phyloP scores from a whole-genome alignment of 2,113 vertebrate species.

The Heteronetta atricapilla region DNA sequence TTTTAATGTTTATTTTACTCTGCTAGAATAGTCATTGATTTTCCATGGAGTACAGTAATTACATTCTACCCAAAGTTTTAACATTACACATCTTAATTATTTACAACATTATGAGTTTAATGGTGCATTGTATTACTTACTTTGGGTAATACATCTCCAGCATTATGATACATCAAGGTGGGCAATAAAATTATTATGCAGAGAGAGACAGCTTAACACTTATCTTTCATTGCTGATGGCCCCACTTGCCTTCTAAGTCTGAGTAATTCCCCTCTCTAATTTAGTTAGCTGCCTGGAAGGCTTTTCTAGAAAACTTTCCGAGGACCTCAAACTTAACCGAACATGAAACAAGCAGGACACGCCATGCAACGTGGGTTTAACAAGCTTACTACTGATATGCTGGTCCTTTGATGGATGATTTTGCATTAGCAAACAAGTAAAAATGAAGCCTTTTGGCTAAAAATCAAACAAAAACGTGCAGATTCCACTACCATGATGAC shows the following conservation, averaged over 20 bases:
- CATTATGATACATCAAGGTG: constrained; percentile 26
- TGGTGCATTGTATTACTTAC: constrained; percentile 14
- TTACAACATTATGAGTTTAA: constrained; percentile 44
- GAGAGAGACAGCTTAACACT: constrained; percentile 25
- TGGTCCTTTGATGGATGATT: not conserved
- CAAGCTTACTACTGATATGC: not conserved
- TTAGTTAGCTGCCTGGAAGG: constrained; percentile 16
- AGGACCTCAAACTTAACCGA: constrained; percentile 5
- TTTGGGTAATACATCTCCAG: constrained; percentile 22
- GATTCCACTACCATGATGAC: not conserved
- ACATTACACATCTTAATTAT: constrained; percentile 33
- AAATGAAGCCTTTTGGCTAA: not conserved
- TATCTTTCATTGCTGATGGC: constrained; percentile 33
- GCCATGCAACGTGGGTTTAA: not conserved
- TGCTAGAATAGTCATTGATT: constrained; percentile 13
- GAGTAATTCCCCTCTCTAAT: constrained; percentile 34
- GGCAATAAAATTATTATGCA: constrained; percentile 52
- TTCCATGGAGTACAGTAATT: constrained; percentile 30
- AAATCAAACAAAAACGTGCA: not conserved
- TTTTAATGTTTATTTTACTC: not conserved
- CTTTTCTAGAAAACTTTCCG: constrained; percentile 44
- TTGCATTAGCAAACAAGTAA: not conserved
- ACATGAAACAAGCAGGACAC: not conserved
- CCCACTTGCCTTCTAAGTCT: constrained; percentile 11
- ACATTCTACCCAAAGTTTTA: constrained; percentile 39